phyloP scores from a whole-genome alignment of 2,888 invertebrate genomes.

The Sphaeridia pumilis region DNA sequence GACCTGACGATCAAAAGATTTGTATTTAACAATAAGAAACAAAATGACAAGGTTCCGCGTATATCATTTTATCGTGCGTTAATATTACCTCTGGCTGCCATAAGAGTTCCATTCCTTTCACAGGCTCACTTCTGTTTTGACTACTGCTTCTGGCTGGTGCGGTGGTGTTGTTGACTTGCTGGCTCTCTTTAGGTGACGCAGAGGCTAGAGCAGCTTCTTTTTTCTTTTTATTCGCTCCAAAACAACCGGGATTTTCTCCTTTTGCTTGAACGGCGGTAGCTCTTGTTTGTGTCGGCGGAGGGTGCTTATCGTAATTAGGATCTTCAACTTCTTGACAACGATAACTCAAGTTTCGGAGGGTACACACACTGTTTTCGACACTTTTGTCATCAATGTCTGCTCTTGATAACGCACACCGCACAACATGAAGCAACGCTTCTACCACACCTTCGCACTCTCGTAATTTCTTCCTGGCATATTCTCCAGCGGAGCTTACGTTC shows the following conservation, averaged over 20 bases:
- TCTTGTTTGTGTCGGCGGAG: constrained; percentile 57
- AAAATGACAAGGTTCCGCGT: too few species aligned
- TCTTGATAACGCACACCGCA: constrained; percentile 79
- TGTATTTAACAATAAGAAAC: too few species aligned
- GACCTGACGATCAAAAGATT: constrained; percentile 43
- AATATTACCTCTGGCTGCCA: constrained; percentile 83
- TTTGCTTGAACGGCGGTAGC: constrained; percentile 46
- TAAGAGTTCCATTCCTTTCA: constrained; percentile 66
- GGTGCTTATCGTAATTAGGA: constrained; percentile 91
- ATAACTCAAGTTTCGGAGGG: constrained; percentile 90
- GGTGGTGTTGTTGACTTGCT: constrained; percentile 26
- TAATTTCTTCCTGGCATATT: constrained; percentile 84
- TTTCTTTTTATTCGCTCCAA: constrained; percentile 91
- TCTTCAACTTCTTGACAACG: constrained; percentile 98
- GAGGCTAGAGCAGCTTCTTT: constrained; percentile 52
- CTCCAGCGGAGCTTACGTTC: constrained; percentile 95
- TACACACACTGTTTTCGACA: constrained; percentile 97
- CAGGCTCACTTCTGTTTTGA: constrained; percentile 48
- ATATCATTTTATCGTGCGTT: too few species aligned
- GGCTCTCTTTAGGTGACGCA: constrained; percentile 33
- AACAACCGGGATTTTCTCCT: constrained; percentile 85
- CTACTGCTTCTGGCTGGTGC: constrained; percentile 23
- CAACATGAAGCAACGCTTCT: constrained; percentile 83
- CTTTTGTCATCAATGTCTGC: constrained; percentile 96
- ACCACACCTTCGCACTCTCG: constrained; percentile 84